Evolutionary conservation across 2,888 invertebrate species (phyloP).

Genomic region (Plagiodera versicolora): DNA sequence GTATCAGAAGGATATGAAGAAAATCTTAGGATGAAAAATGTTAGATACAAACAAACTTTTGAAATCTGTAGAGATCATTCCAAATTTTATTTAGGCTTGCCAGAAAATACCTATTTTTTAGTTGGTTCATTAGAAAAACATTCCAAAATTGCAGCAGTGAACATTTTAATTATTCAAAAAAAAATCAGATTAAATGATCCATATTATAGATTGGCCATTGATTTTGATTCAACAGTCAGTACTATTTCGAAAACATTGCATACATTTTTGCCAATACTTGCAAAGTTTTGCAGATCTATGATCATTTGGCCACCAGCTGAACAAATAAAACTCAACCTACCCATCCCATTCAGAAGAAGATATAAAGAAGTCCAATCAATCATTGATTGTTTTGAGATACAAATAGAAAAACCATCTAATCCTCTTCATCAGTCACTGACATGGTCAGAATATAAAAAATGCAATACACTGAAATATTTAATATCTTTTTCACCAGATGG

Average conservation of each 20-base stretch:
- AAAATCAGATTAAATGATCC: no score
- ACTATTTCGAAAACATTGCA: no score
- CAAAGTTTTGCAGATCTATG: background rate
- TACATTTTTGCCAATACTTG: no score
- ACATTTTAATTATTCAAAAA: no score
- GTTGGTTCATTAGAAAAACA: no score
- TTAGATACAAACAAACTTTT: no score
- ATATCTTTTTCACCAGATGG: constrained; percentile 17
- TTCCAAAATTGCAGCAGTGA: no score
- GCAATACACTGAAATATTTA: constrained; percentile 15
- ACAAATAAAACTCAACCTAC: background rate
- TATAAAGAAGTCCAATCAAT: constrained; percentile 20
- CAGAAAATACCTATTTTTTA: background rate
- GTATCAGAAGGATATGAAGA: no score
- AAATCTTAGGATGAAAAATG: no score
- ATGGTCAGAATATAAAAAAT: constrained; percentile 19
- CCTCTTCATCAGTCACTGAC: constrained; percentile 21
- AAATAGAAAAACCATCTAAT: constrained; percentile 24
- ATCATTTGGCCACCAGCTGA: background rate
- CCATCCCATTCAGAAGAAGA: constrained; percentile 18
- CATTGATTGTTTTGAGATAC: constrained; percentile 28
- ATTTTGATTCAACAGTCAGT: no score
- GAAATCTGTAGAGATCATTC: no score
- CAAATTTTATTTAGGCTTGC: background rate
- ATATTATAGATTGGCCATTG: no score